These are phyloP conservation scores for Brachyptera putata DNA, from an alignment of 2,888 invertebrate species.

Conservation along the genomic window DNA sequence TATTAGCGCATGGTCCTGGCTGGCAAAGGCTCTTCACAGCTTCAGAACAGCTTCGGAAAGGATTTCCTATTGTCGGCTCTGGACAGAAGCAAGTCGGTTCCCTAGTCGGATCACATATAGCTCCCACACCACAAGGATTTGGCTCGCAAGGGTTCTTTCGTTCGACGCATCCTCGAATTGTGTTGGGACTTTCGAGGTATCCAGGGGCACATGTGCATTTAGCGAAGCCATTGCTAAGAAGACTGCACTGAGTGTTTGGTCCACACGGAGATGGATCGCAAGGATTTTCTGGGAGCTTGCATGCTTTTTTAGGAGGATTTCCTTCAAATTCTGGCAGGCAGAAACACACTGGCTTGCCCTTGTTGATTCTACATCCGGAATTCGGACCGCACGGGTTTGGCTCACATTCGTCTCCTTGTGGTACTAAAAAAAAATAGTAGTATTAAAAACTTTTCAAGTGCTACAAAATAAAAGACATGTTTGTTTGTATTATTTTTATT, in stretches of 20 bases:
- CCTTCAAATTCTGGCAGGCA: conserved; percentile 85
- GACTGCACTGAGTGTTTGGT: conserved; percentile 79
- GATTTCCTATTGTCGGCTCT: conserved; percentile 76
- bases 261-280: conserved; percentile 85
- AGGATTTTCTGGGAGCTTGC: conserved; percentile 68
- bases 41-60: conserved; percentile 67
- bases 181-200: conserved; percentile 81
- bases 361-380: conserved; percentile 74
- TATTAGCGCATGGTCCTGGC: conserved; percentile 77
- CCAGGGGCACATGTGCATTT: conserved; percentile 83
- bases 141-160: conserved; percentile 77
- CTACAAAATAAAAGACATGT: conserved; percentile 1
- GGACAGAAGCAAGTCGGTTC: conserved; percentile 82
- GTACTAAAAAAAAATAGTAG: conserved; percentile 57
- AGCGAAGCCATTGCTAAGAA: conserved; percentile 72
- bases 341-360: conserved; percentile 76
- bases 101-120: conserved; percentile 73
- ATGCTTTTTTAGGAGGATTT: conserved; percentile 68
- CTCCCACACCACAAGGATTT: conserved; percentile 73
- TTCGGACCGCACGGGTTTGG: conserved; percentile 81
- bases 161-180: conserved; percentile 78
- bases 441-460: conserved; percentile 25
- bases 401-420: conserved; percentile 78
- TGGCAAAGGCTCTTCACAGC: conserved; percentile 62
- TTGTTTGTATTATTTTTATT: conserved; percentile 1